These are phyloP conservation scores for Neogale vison DNA, from an alignment of 2,113 vertebrate species.

Conservation along the genomic window DNA sequence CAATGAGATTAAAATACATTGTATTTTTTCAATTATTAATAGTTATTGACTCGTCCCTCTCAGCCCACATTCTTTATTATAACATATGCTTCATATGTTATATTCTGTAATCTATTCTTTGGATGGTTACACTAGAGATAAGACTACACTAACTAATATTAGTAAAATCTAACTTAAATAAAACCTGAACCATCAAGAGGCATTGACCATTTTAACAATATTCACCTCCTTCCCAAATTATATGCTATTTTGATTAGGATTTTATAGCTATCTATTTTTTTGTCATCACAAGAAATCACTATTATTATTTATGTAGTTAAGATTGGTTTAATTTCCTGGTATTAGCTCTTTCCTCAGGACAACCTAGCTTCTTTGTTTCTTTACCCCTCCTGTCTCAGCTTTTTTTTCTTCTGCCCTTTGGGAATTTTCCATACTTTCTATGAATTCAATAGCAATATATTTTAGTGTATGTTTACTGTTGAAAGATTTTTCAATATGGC, in stretches of 20 bases:
- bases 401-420: background rate
- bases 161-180: background rate
- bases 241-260: background rate
- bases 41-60: background rate
- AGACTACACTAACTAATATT: background rate
- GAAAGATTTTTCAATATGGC: background rate
- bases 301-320: background rate
- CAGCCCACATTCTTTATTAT: background rate
- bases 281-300: background rate
- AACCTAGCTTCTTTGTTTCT: background rate
- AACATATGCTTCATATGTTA: background rate
- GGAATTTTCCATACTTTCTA: background rate
- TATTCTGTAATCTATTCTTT: background rate
- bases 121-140: background rate
- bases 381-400: background rate
- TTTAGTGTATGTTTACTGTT: background rate
- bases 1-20: background rate
- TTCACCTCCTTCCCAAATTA: background rate
- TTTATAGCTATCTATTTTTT: background rate
- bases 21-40: background rate
- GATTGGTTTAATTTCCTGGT: background rate
- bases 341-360: background rate
- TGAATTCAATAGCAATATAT: background rate
- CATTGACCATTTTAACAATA: background rate
- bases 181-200: background rate